Conservation (phyloP, 2,888 invertebrate species). For the Tortricodes alternella region DNA sequence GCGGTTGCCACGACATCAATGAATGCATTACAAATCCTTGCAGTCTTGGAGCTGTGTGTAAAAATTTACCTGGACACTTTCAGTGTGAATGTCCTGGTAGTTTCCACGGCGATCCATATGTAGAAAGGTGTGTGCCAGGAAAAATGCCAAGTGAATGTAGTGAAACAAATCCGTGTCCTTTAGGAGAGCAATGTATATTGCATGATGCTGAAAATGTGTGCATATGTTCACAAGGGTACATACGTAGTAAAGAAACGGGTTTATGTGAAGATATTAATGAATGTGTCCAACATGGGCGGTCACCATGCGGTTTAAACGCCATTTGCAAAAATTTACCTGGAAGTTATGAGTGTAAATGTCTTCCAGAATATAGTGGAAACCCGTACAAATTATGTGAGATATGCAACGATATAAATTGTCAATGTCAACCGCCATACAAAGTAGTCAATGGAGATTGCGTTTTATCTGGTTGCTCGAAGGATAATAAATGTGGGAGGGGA, state of each 20-base stretch:
- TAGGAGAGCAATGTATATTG: slow-evolving; percentile 92
- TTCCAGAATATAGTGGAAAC: slow-evolving; percentile 93
- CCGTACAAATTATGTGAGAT: slow-evolving; percentile 94
- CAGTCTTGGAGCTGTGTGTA: slow-evolving; percentile 92
- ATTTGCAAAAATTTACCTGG: slow-evolving; percentile 96
- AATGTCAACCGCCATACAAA: slow-evolving; percentile 94
- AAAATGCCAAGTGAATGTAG: slow-evolving; percentile 87
- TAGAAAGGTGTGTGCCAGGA: slow-evolving; percentile 88
- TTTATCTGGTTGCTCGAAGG: slow-evolving; percentile 90
- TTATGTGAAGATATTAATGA: slow-evolving; percentile 94
- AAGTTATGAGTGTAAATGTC: slow-evolving; percentile 96
- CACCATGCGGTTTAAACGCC: slow-evolving; percentile 93
- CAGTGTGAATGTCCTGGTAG: slow-evolving; percentile 94
- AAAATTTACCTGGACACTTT: slow-evolving; percentile 93
- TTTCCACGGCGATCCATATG: slow-evolving; percentile 90
- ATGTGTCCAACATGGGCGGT: slow-evolving; percentile 89
- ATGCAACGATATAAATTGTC: slow-evolving; percentile 91
- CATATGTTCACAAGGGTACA: slow-evolving; percentile 93
- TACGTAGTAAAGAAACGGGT: slow-evolving; percentile 87
- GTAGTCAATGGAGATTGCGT: slow-evolving; percentile 92
- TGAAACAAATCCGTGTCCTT: slow-evolving; percentile 88
- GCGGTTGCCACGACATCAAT: slow-evolving; percentile 93
- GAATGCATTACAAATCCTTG: slow-evolving; percentile 93
- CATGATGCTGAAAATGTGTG: slow-evolving; percentile 93
- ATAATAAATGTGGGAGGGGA: slow-evolving; percentile 91